Evolutionary conservation across 2,888 invertebrate genomes (phyloP).

Genomic region (Lordiphosa andalusiaca): DNA sequence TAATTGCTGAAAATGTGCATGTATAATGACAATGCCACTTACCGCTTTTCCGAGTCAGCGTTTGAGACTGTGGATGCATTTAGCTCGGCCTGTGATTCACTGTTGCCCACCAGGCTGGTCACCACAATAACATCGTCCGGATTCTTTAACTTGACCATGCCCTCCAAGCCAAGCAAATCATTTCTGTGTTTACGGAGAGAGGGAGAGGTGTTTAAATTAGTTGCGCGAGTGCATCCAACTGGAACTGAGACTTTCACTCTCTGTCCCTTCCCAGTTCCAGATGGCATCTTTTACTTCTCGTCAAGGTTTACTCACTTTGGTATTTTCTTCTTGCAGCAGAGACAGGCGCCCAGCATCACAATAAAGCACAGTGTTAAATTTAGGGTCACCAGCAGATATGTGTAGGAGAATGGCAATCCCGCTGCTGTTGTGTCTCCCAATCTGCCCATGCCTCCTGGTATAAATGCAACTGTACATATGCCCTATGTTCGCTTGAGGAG

Average conservation of each 20-base stretch:
- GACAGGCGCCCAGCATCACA: conserved; percentile 84
- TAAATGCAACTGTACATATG: conserved; percentile 21
- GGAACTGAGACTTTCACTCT: conserved; percentile 68
- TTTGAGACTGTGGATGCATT: conserved; percentile 78
- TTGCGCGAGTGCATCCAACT: conserved; percentile 52
- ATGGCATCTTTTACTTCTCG: background rate
- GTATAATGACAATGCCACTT: background rate
- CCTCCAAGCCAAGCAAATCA: conserved; percentile 86
- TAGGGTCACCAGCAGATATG: conserved; percentile 75
- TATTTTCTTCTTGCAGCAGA: conserved; percentile 87
- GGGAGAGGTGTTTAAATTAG: conserved; percentile 21
- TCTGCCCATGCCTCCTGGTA: conserved; percentile 58
- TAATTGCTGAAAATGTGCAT: background rate
- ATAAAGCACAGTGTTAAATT: conserved; percentile 80
- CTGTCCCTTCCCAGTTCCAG: conserved; percentile 16
- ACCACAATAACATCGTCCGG: conserved; percentile 83
- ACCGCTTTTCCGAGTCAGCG: conserved; percentile 79
- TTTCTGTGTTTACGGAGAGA: conserved; percentile 80
- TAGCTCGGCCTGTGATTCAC: conserved; percentile 77
- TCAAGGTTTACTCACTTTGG: conserved; percentile 84
- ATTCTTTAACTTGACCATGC: conserved; percentile 87
- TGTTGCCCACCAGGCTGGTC: conserved; percentile 60
- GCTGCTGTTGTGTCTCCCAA: conserved; percentile 55
- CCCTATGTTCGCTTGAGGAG: conserved; percentile 40
- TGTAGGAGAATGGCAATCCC: conserved; percentile 57